Percentiles rank a stretch among this genome's conserved stretches.
phyloP scores from a whole-genome alignment of 2,113 vertebrate genomes.

The Antechinus stuartii region DNA sequence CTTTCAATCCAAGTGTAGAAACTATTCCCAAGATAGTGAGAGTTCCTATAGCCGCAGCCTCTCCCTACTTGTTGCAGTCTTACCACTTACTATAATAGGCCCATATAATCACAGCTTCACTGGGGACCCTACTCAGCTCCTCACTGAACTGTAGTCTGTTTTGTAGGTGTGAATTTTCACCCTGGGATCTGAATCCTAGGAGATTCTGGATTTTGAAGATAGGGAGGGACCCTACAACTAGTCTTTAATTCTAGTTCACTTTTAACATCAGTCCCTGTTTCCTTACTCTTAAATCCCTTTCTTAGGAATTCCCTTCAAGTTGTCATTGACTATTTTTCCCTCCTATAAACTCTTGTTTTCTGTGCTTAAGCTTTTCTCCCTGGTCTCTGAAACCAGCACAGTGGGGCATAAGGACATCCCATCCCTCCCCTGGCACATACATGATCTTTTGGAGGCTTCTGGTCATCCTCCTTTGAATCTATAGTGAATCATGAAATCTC shows the following conservation, averaged over 20 bases:
- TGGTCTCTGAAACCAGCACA: constrained; percentile 26
- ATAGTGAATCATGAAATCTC: not conserved
- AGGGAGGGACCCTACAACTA: not conserved
- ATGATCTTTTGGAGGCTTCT: not conserved
- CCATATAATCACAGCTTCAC: constrained; percentile 31
- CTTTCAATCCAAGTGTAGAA: constrained; percentile 8
- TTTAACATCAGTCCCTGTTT: constrained; percentile 2
- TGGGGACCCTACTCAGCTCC: not conserved
- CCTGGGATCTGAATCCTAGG: not conserved
- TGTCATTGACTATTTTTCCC: constrained; percentile 17
- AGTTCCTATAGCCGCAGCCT: not conserved
- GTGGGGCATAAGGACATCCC: not conserved
- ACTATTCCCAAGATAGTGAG: not conserved
- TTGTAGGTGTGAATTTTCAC: not conserved
- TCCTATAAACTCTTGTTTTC: not conserved
- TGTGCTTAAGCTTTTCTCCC: not conserved
- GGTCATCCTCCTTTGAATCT: constrained; percentile 25
- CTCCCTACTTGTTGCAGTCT: not conserved
- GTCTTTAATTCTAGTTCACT: constrained; percentile 16
- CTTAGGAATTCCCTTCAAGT: constrained; percentile 1
- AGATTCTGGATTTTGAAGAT: not conserved
- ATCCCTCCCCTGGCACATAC: not conserved
- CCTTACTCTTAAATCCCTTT: constrained; percentile 7
- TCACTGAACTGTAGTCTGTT: not conserved
- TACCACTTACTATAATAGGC: not conserved